Evolutionary conservation across 2,888 invertebrate species (phyloP), one percentile per base, ranked within the genome.

Genomic region (Homarus gammarus): DNA sequence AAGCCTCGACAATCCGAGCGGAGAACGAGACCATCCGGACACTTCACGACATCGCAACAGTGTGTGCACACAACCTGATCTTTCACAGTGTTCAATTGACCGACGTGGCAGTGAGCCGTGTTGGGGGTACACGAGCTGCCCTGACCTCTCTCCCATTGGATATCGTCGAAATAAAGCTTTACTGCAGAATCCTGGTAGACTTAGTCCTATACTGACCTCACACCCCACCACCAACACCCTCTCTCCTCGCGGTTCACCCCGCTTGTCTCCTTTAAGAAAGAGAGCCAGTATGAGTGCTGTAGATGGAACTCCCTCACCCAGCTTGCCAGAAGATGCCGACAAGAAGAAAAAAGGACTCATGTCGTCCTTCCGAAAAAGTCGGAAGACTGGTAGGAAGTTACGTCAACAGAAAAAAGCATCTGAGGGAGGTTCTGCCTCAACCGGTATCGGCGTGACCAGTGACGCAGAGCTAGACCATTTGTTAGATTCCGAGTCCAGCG

Each of bases 341-440:
- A 87, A 81, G 33, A 87, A 81, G 72, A 87, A 87, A 61, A 87
- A 81, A 61, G 87, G 79, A 15, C 72, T 81, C 8, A 81, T 79
- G 38, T 81, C 87, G 10, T 73, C 87, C 10, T 87, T 87, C 81
- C 87, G 87, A 22, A 87, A 87, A 51, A 79, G 87, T 61, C 87
- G 87, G 31, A 87, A 81, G 73, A 87, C 87, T 18, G 64, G 81
- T 56, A 70, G 87, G 27, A 87, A 87, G 31, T 77, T 87, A 2
- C 79, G 87, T 6, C 81, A 81, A 51, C 87, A 87, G 56, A 87
- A 87, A 51, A 87, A 87, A 40, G 31, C 70, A 49, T 38, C 70
- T 12, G 87, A 87, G 36, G 73, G 56, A 5, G 87, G 77, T 33
- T 8, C 49, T 44, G 40, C 38, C 36, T 81, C 81, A n/a, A 3